Conservation (phyloP, 2,888 invertebrate species). For the Drosophila hamatofila region DNA sequence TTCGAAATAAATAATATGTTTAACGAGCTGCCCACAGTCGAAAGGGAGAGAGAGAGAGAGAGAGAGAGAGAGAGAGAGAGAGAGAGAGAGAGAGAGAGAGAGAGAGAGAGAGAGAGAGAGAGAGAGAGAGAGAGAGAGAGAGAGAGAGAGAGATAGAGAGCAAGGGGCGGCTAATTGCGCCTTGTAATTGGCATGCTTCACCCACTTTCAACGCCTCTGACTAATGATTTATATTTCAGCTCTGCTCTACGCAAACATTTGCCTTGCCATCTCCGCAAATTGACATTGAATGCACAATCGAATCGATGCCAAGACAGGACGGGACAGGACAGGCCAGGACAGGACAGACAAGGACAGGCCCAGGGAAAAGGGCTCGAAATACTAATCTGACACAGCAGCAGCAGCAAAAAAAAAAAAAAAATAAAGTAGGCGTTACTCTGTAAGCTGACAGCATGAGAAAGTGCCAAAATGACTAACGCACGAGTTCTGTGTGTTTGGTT, state of each 20-base stretch:
- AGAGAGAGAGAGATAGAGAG: no score
- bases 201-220: conserved; percentile 5
- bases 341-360: not conserved
- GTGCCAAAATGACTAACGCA: conserved; percentile 79
- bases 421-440: conserved; percentile 63
- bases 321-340: no score
- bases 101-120: no score
- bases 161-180: conserved; percentile 53
- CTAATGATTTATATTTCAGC: conserved; percentile 65
- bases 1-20: not conserved
- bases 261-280: conserved; percentile 52
- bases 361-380: conserved; percentile 29
- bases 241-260: conserved; percentile 42
- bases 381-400: conserved; percentile 67
- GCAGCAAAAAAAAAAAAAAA: not conserved
- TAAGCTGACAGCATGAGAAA: conserved; percentile 77
- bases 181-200: conserved; percentile 51
- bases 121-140: no score
- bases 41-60: no score
- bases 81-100: no score
- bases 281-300: conserved; percentile 76
- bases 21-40: not conserved
- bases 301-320: conserved; percentile 42
- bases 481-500: conserved; percentile 33
- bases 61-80: no score